Base-by-base conservation (phyloP, 2,797 vertebrate genomes). In the Acridotheres tristis region DNA sequence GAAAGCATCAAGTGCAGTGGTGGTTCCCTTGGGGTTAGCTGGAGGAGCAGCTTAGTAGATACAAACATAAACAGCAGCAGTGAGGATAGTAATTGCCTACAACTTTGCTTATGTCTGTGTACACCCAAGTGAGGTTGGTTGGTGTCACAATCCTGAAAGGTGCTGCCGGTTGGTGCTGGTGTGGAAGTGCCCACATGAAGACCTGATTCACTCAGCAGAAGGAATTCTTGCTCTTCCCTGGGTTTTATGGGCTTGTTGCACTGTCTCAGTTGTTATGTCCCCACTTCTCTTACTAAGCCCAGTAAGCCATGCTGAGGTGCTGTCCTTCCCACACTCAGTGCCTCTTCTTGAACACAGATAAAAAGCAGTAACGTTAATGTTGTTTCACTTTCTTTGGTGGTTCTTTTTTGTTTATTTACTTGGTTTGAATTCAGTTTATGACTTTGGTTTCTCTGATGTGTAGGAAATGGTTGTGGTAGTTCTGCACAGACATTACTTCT, bases 381-480 rank as follows among this genome's bases (percentile, higher is more conserved):
- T 93, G 68, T 81, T 96, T 91, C 11, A 13, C 84, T 96, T 83
- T 54, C n/a, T 89, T 84, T 55, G 32, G 32, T 89, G 19, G 21
- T 85, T 88, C 22, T 58, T 68, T 63, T 85, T 72, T 88, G 36
- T 85, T 94, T 86, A 30, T 92, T 91, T 89, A 62, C 77, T 87
- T 81, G 32, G 59, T 92, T 91, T 82, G 32, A 85, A 55, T 89
- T 88, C 68, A 68, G 47, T 93, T 95, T 91, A 81, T 80, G 38
- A 36, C 68, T 94, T 86, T 68, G 72, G 40, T 95, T 94, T 95
- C 71, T 90, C 68, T 85, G 57, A 94, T 91, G 63, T 87, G 76
- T 79, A 94, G 80, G 88, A 94, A 67, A 88, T 87, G 82, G 68
- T 84, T 93, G 75, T 48, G 69, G 93, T 91, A 61, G 57, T 78